Percentiles rank a stretch among this genome's conserved stretches.
Conservation (phyloP, 2,888 invertebrate genomes). For the Tridacna gigas region DNA sequence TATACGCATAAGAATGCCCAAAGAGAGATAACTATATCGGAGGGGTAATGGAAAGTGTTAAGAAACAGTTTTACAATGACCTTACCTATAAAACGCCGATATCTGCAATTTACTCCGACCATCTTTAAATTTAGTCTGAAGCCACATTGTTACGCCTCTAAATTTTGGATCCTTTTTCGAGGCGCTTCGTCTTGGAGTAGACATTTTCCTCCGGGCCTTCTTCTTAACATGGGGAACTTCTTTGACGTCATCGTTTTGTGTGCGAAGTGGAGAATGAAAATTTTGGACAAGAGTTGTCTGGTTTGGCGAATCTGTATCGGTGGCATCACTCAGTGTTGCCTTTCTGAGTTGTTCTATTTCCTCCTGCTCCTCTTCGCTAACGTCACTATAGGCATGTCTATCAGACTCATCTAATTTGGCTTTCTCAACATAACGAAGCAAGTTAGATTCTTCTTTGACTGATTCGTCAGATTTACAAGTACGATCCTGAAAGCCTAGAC, state of each 20-base stretch:
- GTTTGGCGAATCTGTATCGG: not conserved
- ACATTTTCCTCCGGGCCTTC: conserved; percentile 65
- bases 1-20: no score
- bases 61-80: not conserved
- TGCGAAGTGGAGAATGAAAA: not conserved
- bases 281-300: not conserved
- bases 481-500: no score
- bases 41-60: no score
- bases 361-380: not conserved
- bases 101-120: conserved; percentile 70
- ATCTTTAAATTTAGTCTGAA: conserved; percentile 71
- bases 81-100: conserved; percentile 76
- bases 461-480: no score
- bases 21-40: no score
- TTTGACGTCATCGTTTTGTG: not conserved
- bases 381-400: conserved; percentile 27
- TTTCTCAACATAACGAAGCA: no score
- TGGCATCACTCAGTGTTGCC: not conserved
- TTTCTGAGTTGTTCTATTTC: not conserved
- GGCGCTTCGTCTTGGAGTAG: conserved; percentile 72
- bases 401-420: not conserved
- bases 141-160: conserved; percentile 74
- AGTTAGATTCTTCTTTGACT: no score
- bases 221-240: not conserved
- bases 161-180: conserved; percentile 75